Base-by-base conservation (phyloP, 2,797 vertebrate species). In the Acanthopagrus latus region DNA sequence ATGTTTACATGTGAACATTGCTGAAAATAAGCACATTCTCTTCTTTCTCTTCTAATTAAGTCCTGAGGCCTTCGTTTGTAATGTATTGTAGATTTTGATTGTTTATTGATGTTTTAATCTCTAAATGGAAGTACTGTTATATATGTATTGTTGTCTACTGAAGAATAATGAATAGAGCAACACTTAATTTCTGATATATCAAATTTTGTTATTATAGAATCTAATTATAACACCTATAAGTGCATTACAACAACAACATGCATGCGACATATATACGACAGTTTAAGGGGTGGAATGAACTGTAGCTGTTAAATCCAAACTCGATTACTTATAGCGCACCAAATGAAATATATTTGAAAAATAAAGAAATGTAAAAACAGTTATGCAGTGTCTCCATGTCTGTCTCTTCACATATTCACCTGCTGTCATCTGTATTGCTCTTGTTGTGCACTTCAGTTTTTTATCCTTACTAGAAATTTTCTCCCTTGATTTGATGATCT, bases 1-100 rank as follows among this genome's bases (percentile, higher is more conserved):
- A 94, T 93, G 94, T 96, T 96, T 95, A 95, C 95, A 93, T 92
- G 90, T 93, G 76, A 93, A 90, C 92, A 88, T 92, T 82, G 87
- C 91, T 94, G 82, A 92, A 93, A 87, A 91, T 83, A 83, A 92
- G 92, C 93, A 93, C 90, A 90, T 91, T 92, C 82, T 92, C 84
- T 86, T 81, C 86, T 84, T 86, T 91, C 81, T 81, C 71, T 54
- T 75, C 55, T 88, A 91, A 86, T 86, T 77, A 85, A 90, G 89
- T 90, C 83, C 77, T 20, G 83, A 91, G 92, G 93, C 93, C 92
- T 95, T 94, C 50, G 38, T 92, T 92, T 93, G 85, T 94, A 87
- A 86, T 80, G 76, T 88, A 87, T 80, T 78, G 52, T 92, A 73
- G 78, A 88, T 55, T 86, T 51, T 76, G 43, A 83, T 87, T 72